Base-by-base conservation (phyloP, 2,113 vertebrate genomes). In the Oxyruncus cristatus region DNA sequence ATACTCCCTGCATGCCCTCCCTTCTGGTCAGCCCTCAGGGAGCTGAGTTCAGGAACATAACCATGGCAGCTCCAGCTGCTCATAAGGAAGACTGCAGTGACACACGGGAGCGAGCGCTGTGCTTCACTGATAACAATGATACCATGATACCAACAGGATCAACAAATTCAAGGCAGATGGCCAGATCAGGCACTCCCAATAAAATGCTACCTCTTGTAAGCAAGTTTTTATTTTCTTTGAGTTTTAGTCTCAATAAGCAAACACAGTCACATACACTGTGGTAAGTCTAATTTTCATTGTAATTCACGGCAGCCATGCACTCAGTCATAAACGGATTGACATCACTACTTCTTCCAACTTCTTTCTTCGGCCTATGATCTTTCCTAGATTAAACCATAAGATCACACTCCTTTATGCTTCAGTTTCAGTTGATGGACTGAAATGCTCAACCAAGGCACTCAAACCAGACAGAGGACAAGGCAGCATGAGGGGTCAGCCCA, bases 61-160 rank as follows among this genome's bases (percentile, higher is more conserved):
- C 14, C 39, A 32, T 0, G 5, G 55, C 47, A 92, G 15, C 35
- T 59, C 56, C 66, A 52, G 68, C 23, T 70, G 44, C 55, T 26
- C 4, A 0, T 0, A 1, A 44, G 33, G 20, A 72, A 76, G 23
- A 2, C 5, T 50, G 17, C 16, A 53, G 6, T 4, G 26, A 30
- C 50, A 42, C 26, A 11, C 12, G 52, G 0, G 2, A 35, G 35
- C 0, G 0, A 49, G 32, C 8, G 33, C 52, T 22, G 9, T 22
- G 42, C 77, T 61, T 56, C n/a, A 18, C 9, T 35, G 30, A 0
- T 15, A 68, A 18, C 59, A 32, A 44, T 28, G n/a, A 7, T n/a
- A n/a, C 50, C 24, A 14, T 0, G 6, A 78, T 0, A 62, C 20
- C 56, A 46, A 33, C 5, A 2, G 37, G 21, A 56, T 37, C 1